Evolutionary conservation across 1,140 invertebrate species (phyloP), one percentile per base, ranked within the genome.

Genomic region (Asobara japonica): DNA sequence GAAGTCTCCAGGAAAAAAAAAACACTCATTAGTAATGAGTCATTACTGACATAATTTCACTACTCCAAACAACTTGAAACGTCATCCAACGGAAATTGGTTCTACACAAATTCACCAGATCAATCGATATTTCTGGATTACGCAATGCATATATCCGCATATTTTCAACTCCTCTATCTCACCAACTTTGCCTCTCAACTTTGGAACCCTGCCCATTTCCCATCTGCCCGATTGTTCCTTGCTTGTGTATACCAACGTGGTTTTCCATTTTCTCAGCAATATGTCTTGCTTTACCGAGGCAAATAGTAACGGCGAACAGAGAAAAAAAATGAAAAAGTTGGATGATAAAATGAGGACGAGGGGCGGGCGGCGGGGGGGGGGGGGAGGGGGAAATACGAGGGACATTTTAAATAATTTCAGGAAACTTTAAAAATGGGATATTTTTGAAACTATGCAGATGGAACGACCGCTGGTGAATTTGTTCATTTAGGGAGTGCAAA

Each of bases 281-380:
- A 56, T 56, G 51, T 56, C 51, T 56, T 56, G 51, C 51, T 56
- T 56, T 56, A 56, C 51, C 51, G 20, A 56, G 51, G 51, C 51
- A 56, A 56, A 56, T 56, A 56, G 51, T 56, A 56, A 56, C 22
- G 51, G 51, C 25, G 7, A 27, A 56, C n/a, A 5, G 45, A 51
- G 45, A n/a, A 20, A 8, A 20, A 51, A 51, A 51, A 51, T 18
- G n/a, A 51, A 20, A 51, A 20, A 51, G 7, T 51, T 16, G 11
- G 4, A 16, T 20, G 18, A 20, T 2, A 51, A 51, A 20, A 51
- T 18, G 8, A 16, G 45, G 20, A 51, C 16, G n/a, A 20, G 8
- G n/a, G n/a, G n/a, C n/a, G n/a, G n/a, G n/a, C n/a, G n/a, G n/a
- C n/a, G n/a, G n/a, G n/a, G n/a, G n/a, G n/a, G n/a, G n/a, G n/a